phyloP scores from a whole-genome alignment of 2,797 vertebrate genomes.

The Phoxinus dragarum region DNA sequence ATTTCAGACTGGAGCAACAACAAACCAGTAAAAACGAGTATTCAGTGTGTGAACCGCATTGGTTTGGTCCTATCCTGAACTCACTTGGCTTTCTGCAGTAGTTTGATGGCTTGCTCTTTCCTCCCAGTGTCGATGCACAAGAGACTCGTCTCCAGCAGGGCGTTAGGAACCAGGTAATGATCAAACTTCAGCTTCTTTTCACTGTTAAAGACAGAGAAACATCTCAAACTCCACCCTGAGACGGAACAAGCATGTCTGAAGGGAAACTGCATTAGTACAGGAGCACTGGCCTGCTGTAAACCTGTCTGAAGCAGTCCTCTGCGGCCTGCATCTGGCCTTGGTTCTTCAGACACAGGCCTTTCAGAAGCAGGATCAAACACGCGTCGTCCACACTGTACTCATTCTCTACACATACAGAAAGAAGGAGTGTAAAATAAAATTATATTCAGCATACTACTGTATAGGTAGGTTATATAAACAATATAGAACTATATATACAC shows the following conservation, averaged over 20 bases:
- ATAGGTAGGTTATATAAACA: too few species aligned
- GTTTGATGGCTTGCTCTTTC: constrained; percentile 79
- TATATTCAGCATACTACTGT: background rate
- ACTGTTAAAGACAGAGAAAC: constrained; percentile 66
- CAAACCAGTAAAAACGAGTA: background rate
- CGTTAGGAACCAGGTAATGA: constrained; percentile 85
- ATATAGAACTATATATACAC: too few species aligned
- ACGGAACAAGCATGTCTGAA: background rate
- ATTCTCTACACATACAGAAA: constrained; percentile 69
- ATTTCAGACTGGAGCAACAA: background rate
- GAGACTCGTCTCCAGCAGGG: constrained; percentile 82
- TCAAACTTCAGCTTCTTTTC: constrained; percentile 85
- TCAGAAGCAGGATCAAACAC: constrained; percentile 81
- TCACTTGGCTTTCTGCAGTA: constrained; percentile 85
- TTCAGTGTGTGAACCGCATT: background rate
- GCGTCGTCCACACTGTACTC: constrained; percentile 78
- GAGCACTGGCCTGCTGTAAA: constrained; percentile 70
- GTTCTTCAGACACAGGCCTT: constrained; percentile 84
- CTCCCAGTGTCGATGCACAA: constrained; percentile 78
- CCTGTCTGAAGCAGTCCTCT: constrained; percentile 77
- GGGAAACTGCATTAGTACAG: background rate
- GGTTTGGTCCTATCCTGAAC: constrained; percentile 50
- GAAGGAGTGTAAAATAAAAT: background rate
- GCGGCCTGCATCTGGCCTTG: constrained; percentile 74
- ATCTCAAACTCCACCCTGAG: background rate